Evolutionary conservation across 2,113 vertebrate species (phyloP).

Genomic region (Sceloporus tristichus): DNA sequence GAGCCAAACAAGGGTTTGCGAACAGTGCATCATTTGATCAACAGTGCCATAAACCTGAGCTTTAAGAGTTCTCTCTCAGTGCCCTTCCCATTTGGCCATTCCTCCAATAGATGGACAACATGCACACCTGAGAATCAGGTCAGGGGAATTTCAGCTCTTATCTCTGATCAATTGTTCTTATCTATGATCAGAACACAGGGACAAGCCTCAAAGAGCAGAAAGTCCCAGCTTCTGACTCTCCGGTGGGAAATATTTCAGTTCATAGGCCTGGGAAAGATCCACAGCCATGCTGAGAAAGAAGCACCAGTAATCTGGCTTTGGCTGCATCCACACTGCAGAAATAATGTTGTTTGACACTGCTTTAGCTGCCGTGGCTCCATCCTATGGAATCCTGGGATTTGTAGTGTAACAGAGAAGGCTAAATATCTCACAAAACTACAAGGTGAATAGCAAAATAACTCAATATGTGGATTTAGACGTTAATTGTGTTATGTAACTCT

Average conservation of each 20-base stretch:
- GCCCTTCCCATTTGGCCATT: no score
- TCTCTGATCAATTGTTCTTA: no score
- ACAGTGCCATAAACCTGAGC: neutral
- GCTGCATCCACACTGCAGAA: no score
- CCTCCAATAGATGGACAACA: neutral
- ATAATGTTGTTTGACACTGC: no score
- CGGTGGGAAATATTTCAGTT: neutral
- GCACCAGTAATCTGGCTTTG: neutral
- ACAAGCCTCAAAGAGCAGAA: no score
- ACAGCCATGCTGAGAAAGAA: neutral
- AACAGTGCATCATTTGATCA: neutral
- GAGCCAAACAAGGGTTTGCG: neutral
- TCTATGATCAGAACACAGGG: neutral
- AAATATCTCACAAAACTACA: no score
- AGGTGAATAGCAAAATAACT: no score
- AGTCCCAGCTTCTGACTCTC: neutral
- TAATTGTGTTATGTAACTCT: no score
- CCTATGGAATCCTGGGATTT: no score
- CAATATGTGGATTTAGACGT: no score
- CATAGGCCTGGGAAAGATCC: neutral
- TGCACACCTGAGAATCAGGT: neutral
- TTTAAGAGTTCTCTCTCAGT: neutral
- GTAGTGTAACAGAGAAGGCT: no score
- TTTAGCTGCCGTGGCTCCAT: no score
- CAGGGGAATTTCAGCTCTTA: neutral